Evolutionary conservation across 2,113 vertebrate species (phyloP), one percentile per base, ranked within the genome.

Genomic region (Cephalophus harveyi): DNA sequence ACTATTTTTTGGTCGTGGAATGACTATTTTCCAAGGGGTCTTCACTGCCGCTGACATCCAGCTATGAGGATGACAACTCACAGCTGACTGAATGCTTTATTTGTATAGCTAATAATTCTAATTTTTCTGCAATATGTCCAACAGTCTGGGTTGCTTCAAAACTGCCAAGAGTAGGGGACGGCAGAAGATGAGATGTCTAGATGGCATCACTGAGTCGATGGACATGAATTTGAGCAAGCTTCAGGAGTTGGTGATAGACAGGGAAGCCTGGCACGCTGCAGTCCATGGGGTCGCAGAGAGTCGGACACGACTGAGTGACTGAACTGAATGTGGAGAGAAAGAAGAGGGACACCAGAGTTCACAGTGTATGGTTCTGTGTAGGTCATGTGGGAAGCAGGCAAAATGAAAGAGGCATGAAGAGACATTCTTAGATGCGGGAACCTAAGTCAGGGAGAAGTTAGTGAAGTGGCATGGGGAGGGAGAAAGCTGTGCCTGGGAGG

Each of bases 221-320:
- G 64, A 71, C 17, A 21, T 21, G 9, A 36, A 33, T 11, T 10
- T 71, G 64, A 71, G 64, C 15, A 21, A 67, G 8, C 4, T 71
- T 19, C 4, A 0, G n/a, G 64, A 36, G n/a, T 12, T 36, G 64
- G n/a, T 36, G 64, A 6, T 36, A 19, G 64, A 71, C 64, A 23
- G 19, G n/a, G 64, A 71, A 11, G 64, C 19, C 64, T 71, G 19
- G 64, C 19, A 0, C 0, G 9, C n/a, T 36, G 19, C 9, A 6
- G 9, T 43, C 40, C 4, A 43, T 43, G 40, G 5, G 40, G 40
- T 43, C 40, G 40, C 40, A 43, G 3, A 43, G 40, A 43, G 3
- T 43, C 40, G 40, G 40, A 43, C 19, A 71, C 0, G 0, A 23
- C 19, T 36, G n/a, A 36, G 19, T 5, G 11, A 71, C 64, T 11